Conservation (phyloP, 2,113 vertebrate genomes). For the Danionella cerebrum region DNA sequence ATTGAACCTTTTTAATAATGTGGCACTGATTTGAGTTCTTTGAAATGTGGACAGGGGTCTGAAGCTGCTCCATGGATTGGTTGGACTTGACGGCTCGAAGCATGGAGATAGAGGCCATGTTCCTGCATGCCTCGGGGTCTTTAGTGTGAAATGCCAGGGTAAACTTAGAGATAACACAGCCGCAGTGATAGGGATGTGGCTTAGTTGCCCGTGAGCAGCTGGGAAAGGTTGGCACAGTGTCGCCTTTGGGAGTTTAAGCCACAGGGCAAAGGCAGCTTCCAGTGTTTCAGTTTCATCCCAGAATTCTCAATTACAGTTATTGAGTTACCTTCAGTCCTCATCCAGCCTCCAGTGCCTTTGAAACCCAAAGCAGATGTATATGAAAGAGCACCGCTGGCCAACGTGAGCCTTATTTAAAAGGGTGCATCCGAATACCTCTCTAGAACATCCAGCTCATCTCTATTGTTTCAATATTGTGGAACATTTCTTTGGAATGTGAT, state of each 20-base stretch:
- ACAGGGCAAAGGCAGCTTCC: conserved; percentile 33
- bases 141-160: conserved; percentile 39
- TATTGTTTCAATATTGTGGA: background rate
- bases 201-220: conserved; percentile 31
- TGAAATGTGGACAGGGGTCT: conserved; percentile 32
- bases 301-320: background rate
- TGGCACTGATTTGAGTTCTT: conserved; percentile 33
- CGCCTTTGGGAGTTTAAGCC: conserved; percentile 29
- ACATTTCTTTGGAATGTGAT: background rate
- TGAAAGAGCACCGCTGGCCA: background rate
- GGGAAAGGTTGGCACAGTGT: conserved; percentile 35
- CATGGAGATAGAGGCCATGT: conserved; percentile 1
- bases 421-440: background rate
- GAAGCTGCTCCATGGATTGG: conserved; percentile 26
- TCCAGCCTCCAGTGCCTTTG: background rate
- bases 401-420: background rate
- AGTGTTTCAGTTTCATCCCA: conserved; percentile 13
- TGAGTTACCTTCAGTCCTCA: background rate
- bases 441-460: background rate
- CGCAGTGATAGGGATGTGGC: conserved; percentile 15
- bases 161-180: conserved; percentile 26
- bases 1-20: conserved; percentile 39
- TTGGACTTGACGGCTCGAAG: conserved; percentile 20
- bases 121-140: conserved; percentile 34
- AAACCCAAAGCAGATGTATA: background rate